Evolutionary conservation across 35 echinoderm and acorn worm species (phyloP).

Genomic region (Heliocidaris tuberculata): DNA sequence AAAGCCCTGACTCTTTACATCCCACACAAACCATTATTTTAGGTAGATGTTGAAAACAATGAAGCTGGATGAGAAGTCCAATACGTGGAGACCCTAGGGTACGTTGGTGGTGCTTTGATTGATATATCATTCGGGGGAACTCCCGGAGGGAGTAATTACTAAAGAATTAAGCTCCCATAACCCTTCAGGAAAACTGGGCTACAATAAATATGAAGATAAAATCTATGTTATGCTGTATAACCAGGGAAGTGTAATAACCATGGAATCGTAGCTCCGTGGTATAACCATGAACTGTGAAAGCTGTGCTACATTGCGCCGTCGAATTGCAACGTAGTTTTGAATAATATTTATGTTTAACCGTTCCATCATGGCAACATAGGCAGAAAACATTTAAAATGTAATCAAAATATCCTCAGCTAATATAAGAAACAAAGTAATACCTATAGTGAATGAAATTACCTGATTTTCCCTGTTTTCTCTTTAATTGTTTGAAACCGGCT

Average conservation of each 20-base stretch:
- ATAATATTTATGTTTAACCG: neutral
- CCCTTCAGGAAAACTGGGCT: neutral
- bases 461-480: no score
- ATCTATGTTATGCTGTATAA: neutral
- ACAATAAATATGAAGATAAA: neutral
- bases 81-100: neutral
- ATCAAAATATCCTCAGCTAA: no score
- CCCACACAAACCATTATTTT: neutral
- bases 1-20: neutral
- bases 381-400: no score
- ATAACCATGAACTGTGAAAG: neutral
- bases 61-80: neutral
- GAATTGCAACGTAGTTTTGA: neutral
- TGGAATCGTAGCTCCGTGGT: neutral
- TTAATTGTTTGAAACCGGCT: no score
- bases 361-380: no score
- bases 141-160: conserved; percentile 41
- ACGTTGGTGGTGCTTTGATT: neutral
- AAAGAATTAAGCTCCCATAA: conserved; percentile 23
- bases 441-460: no score
- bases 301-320: neutral
- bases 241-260: neutral
- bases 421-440: no score
- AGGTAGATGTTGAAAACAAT: conserved; percentile 5
- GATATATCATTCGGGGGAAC: conserved; percentile 29